Evolutionary conservation across 2,888 invertebrate species (phyloP).

Genomic region (Eurytoma adleriae): DNA sequence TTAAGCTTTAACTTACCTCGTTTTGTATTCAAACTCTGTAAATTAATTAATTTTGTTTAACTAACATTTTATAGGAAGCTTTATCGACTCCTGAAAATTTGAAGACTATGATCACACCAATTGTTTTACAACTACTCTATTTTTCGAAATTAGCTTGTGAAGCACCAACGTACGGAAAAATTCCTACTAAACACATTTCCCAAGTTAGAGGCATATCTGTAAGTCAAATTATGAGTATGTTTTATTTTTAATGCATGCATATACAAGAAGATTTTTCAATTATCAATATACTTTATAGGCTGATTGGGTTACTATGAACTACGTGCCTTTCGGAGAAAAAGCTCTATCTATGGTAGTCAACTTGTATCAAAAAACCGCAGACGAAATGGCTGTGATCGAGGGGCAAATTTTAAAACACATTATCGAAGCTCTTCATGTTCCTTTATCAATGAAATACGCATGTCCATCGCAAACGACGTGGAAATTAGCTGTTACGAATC

Average conservation of each 20-base stretch:
- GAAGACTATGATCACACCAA: slow-evolving; percentile 82
- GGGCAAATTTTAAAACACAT: slow-evolving; percentile 85
- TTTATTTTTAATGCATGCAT: background rate
- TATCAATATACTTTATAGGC: slow-evolving; percentile 73
- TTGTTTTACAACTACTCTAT: slow-evolving; percentile 82
- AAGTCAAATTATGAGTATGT: slow-evolving; percentile 53
- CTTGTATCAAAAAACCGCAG: slow-evolving; percentile 86
- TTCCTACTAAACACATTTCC: slow-evolving; percentile 78
- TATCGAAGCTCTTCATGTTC: slow-evolving; percentile 83
- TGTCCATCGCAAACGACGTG: slow-evolving; percentile 89
- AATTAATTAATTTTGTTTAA: background rate
- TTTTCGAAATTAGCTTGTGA: slow-evolving; percentile 85
- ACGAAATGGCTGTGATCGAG: slow-evolving; percentile 84
- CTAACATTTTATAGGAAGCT: slow-evolving; percentile 77
- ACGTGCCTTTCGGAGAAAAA: slow-evolving; percentile 91
- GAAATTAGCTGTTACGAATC: slow-evolving; percentile 87
- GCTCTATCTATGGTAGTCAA: slow-evolving; percentile 85
- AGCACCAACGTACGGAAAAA: slow-evolving; percentile 79
- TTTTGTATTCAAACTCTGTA: too few relatives aligned
- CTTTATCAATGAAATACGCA: slow-evolving; percentile 87
- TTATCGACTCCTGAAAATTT: slow-evolving; percentile 79
- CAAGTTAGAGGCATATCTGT: slow-evolving; percentile 73
- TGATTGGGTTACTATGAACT: slow-evolving; percentile 88
- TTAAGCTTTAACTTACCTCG: background rate
- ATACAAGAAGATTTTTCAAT: slow-evolving; percentile 3